Evolutionary conservation across 2,888 invertebrate species (phyloP), one percentile per base, ranked within the genome.

Genomic region (Allacma fusca): DNA sequence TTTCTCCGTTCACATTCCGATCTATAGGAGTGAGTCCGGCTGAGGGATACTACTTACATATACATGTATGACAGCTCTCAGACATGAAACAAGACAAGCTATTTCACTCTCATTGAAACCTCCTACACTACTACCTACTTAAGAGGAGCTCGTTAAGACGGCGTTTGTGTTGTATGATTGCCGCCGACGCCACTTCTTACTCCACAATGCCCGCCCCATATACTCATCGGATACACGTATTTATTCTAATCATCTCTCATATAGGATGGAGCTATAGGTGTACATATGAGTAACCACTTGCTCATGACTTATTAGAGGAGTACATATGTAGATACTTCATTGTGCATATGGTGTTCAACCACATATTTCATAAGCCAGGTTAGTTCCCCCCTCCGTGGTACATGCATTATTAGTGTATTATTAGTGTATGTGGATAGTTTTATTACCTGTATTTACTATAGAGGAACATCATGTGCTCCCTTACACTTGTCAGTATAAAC

Each of bases 101-200:
- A 68, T 68, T 68, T 68, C 40, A 68, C 29, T 68, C 21, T 68
- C 68, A 68, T 34, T 68, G 68, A 68, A 68, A 40, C 40, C 34
- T 40, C 68, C 40, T 26, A n/a, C 65, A 1, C 28, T 68, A 23
- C 68, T 68, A 40, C 68, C 68, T 68, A 68, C 68, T 43, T 43
- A 40, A n/a, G 68, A 68, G 68, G 2, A 67, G 67, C 67, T 67
- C 67, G 67, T 68, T 40, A 68, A 68, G 68, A 68, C 68, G 43
- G 68, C 43, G 40, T 68, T 68, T 68, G 68, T 68, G 68, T 43
- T 68, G 68, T 68, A 28, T 65, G 65, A n/a, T 65, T 65, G 65
- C 34, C 40, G 34, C 68, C 23, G 68, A 68, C 68, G 68, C 68
- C 68, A 68, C 34, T 40, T 28, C 28, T 5, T n/a, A 7, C 12